Evolutionary conservation across 2,113 vertebrate species (phyloP).

Genomic region (Semnornis frantzii): DNA sequence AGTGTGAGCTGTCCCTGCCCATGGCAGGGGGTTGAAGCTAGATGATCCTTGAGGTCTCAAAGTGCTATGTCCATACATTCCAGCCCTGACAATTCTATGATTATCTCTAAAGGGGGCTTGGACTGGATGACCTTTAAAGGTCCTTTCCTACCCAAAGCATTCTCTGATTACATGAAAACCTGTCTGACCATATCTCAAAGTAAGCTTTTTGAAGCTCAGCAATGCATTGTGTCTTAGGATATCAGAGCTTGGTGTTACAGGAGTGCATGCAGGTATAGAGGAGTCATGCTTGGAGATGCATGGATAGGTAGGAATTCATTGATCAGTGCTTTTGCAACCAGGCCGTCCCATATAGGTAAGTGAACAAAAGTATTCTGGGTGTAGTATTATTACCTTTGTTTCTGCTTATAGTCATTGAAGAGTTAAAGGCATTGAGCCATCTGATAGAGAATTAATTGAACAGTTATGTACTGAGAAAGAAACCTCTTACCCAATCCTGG

Average conservation of each 20-base stretch:
- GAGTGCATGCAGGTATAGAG: background rate
- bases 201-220: background rate
- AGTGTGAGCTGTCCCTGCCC: too few species aligned
- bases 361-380: background rate
- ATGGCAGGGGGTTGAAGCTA: too few species aligned
- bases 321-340: background rate
- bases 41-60: too few species aligned
- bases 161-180: background rate
- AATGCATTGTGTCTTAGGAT: background rate
- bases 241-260: background rate
- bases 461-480: background rate
- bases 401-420: background rate
- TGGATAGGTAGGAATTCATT: background rate
- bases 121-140: background rate
- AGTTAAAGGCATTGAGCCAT: background rate
- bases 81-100: too few species aligned
- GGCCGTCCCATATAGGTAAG: background rate
- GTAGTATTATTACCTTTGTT: background rate
- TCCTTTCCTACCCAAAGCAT: background rate
- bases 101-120: background rate
- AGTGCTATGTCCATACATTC: too few species aligned
- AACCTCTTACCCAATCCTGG: background rate
- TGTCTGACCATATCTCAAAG: background rate
- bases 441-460: background rate
- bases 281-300: background rate